Evolutionary conservation across 2,797 vertebrate species (phyloP).

Genomic region (Cynodonichthys magdalenae): DNA sequence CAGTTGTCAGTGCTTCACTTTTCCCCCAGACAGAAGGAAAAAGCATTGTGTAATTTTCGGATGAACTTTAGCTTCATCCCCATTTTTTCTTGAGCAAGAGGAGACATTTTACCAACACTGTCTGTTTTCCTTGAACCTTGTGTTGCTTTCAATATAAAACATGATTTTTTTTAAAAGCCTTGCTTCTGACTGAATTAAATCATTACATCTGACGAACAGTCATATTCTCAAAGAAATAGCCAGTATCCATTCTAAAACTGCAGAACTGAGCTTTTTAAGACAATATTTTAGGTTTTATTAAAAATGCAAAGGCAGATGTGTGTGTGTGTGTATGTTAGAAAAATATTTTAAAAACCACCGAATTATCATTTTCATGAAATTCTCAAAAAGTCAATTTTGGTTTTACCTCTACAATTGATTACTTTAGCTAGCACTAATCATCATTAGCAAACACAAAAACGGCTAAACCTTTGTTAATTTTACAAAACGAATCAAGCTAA

Average conservation of each 20-base stretch:
- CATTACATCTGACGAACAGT: slow-evolving; percentile 1
- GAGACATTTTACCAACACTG: slow-evolving; percentile 32
- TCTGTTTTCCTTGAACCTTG: slow-evolving; percentile 23
- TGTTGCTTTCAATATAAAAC: background rate
- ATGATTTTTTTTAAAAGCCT: background rate
- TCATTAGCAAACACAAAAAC: no score
- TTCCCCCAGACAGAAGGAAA: slow-evolving; percentile 24
- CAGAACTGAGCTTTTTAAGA: slow-evolving; percentile 18
- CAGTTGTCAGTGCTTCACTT: slow-evolving; percentile 21
- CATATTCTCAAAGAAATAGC: background rate
- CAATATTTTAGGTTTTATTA: slow-evolving; percentile 80
- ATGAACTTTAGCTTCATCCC: slow-evolving; percentile 42
- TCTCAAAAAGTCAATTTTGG: no score
- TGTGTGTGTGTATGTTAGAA: slow-evolving; percentile 41
- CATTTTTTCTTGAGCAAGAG: slow-evolving; percentile 43
- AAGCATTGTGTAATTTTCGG: background rate
- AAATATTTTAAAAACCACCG: no score
- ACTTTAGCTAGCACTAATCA: no score
- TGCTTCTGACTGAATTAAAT: background rate
- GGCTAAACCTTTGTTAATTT: no score
- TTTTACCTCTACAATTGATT: no score
- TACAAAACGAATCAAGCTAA: no score
- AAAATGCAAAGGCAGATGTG: slow-evolving; percentile 14
- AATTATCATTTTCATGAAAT: no score
- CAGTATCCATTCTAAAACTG: background rate